Percentiles rank a stretch among this genome's conserved stretches.
These are phyloP conservation scores for Tenthredo scrophulariae DNA, from an alignment of 2,888 invertebrate genomes.

Conservation along the genomic window DNA sequence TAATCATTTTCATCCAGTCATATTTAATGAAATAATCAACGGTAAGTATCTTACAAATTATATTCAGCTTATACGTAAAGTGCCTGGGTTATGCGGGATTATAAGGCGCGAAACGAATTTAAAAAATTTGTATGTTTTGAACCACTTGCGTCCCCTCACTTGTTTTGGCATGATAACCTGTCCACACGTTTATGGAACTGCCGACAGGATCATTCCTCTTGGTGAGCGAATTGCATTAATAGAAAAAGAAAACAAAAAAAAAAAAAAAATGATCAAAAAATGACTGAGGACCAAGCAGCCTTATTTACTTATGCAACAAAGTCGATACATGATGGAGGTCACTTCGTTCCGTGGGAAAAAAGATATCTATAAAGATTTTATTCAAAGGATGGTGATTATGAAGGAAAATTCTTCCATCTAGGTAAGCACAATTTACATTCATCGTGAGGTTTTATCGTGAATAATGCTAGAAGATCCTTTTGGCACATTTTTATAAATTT, in stretches of 20 bases:
- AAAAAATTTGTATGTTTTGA: no score
- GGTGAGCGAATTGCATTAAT: conserved; percentile 76
- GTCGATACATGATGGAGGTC: conserved; percentile 92
- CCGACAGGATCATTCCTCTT: conserved; percentile 90
- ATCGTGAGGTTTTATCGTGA: neutral
- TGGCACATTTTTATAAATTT: neutral
- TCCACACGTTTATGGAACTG: conserved; percentile 91
- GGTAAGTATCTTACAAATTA: no score
- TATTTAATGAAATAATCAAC: no score
- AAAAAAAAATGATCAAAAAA: conserved; percentile 67
- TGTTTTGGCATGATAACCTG: conserved; percentile 78
- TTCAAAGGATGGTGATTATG: conserved; percentile 65
- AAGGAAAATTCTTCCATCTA: neutral
- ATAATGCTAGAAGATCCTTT: neutral
- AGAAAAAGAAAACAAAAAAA: no score
- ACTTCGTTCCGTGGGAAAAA: conserved; percentile 83
- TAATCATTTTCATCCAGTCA: no score
- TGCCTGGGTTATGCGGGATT: no score
- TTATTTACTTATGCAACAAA: conserved; percentile 83
- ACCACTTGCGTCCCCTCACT: no score
- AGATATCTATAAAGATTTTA: conserved; percentile 71
- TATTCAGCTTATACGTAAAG: no score
- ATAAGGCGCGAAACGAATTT: no score
- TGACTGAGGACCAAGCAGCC: conserved; percentile 87
- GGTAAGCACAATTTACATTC: neutral